Base-by-base conservation (phyloP, 2,888 invertebrate genomes). In the Lordiphosa andalusiaca region DNA sequence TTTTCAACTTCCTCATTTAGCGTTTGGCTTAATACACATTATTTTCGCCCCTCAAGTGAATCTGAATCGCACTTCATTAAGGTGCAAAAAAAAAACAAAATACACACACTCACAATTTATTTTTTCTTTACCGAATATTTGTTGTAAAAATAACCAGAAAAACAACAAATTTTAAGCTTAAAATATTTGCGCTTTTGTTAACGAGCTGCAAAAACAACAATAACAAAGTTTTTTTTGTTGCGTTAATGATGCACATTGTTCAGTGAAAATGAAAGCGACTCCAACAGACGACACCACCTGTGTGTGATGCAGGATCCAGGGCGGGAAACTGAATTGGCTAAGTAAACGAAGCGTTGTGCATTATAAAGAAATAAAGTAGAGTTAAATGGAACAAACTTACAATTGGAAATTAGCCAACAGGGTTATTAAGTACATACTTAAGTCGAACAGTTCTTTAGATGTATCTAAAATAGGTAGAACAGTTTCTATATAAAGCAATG, bases 161-260 rank as follows among this genome's bases (percentile, higher is more conserved):
- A 67, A 61, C 54, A 48, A 51, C 56, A 63, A 48, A 65, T 53
- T 63, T 39, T 71, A 85, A 72, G 62, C 73, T 81, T 70, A 72
- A 80, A 85, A 85, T 80, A 85, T 80, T 85, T 83, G 69, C 76
- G 84, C 81, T 72, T 69, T 85, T 80, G 84, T 75, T 83, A 82
- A 75, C 80, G 67, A 78, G 59, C 61, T 62, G 60, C 48, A 65
- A 66, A 54, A 62, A 51, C 64, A 69, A 19, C 58, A 57, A n/a
- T 52, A 60, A 41, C 53, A 49, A 23, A 56, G 36, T 33, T 53
- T 57, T 51, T 64, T 67, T 67, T 64, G 78, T 67, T 64, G 78
- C 71, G 71, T 81, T 81, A 81, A 81, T 81, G 81, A 81, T 84
- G 85, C 81, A 76, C 76, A 81, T 81, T 81, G 85, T 81, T 84